Base-by-base conservation (phyloP, 2,113 vertebrate species). In the Edolisoma coerulescens region DNA sequence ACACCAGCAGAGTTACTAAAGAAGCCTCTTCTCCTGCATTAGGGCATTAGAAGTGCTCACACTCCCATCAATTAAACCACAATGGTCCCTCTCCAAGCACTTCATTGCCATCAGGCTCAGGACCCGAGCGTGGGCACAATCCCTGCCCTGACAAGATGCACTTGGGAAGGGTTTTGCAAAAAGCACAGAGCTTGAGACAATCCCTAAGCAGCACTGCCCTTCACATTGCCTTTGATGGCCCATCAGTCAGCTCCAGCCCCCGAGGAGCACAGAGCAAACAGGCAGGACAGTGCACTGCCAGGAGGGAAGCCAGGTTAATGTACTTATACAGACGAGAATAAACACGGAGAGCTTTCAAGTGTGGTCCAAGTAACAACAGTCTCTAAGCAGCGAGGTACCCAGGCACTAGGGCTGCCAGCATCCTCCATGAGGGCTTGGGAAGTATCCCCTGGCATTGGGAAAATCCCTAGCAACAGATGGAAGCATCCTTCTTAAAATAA, bases 111-210 rank as follows among this genome's bases (percentile, higher is more conserved):
- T 10, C 44, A 42, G 60, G 33, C 47, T 70, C 27, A 20, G 41
- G 35, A 30, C 23, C 33, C 0, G 1, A 53, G 50, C 2, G 0
- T 6, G 39, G 33, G 16, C 35, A 41, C 35, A 5, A 5, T 6
- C 8, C 2, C 60, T 57, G 59, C 39, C 3, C 0, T 22, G 52
- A 22, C 0, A 0, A 27, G 16, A 35, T 2, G 1, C 0, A 0
- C 42, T 60, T 14, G 27, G 54, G 42, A 74, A 75, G 60, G 44
- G 21, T 71, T 67, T 60, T 50, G 39, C 33, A 33, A 16, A 50
- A 67, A 24, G 16, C 3, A 0, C 2, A 1, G 39, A 26, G 45
- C 23, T 74, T 19, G 47, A 70, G 44, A 27, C 21, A 45, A 12
- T n/a, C 22, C 21, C 24, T 10, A 2, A 47, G 17, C 60, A 59